These are phyloP conservation scores for Alloplasta piceator DNA, from an alignment of 2,888 invertebrate species.

Conservation along the genomic window DNA sequence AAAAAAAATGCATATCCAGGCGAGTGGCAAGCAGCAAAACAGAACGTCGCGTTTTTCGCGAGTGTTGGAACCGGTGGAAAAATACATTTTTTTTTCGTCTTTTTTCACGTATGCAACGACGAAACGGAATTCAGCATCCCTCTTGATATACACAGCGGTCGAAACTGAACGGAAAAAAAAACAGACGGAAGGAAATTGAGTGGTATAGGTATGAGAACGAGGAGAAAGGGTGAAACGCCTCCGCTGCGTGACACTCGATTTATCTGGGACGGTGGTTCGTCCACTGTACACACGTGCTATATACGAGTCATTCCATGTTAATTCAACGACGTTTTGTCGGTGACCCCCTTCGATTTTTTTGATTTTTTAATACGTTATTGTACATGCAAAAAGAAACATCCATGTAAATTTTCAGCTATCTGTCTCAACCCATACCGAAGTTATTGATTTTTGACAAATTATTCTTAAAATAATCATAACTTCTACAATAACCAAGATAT, in stretches of 20 bases:
- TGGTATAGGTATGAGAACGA: conserved; percentile 18
- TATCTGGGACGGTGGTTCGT: conserved; percentile 49
- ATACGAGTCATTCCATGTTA: no score
- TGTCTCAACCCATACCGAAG: no score
- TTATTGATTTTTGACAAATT: no score
- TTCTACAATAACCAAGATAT: no score
- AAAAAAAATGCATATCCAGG: neutral
- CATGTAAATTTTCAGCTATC: no score
- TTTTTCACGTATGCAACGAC: conserved; percentile 14
- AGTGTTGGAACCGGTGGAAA: neutral
- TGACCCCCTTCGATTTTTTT: no score
- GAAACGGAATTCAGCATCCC: conserved; percentile 29
- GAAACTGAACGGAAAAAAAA: conserved; percentile 2
- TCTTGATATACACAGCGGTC: conserved; percentile 8
- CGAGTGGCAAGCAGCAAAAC: conserved; percentile 47
- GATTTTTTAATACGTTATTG: no score
- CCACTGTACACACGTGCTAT: neutral
- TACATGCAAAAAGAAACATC: no score
- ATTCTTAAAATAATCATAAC: no score
- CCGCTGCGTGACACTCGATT: conserved; percentile 57
- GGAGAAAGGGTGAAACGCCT: conserved; percentile 45
- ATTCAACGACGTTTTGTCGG: no score
- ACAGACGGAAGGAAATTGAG: neutral
- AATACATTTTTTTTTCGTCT: conserved; percentile 22
- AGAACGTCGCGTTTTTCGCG: conserved; percentile 35